Percentiles rank a stretch among this genome's conserved stretches.
These are phyloP conservation scores for Polyploca ridens DNA, from an alignment of 2,888 invertebrate species.

Conservation along the genomic window DNA sequence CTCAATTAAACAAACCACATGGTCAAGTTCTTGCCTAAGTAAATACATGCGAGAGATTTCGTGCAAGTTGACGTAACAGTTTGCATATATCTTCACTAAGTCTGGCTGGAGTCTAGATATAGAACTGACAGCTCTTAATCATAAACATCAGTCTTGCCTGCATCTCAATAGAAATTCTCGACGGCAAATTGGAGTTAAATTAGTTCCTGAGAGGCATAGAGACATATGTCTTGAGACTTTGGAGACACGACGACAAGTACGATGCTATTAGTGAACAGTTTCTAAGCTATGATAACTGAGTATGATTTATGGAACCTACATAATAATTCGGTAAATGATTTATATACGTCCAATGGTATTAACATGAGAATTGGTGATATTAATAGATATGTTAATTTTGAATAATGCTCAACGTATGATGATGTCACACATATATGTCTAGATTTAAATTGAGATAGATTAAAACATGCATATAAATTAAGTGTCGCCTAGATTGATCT, in stretches of 20 bases:
- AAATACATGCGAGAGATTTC: not conserved
- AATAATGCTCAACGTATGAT: not conserved
- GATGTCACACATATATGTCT: not conserved
- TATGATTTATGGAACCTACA: not conserved
- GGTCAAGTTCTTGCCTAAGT: not conserved
- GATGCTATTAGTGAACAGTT: conserved; percentile 11
- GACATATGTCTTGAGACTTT: conserved; percentile 25
- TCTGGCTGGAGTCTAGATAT: not conserved
- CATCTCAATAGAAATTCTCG: conserved; percentile 34
- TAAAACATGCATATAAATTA: not conserved
- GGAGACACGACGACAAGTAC: conserved; percentile 25
- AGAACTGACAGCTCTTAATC: conserved; percentile 26
- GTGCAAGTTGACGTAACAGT: conserved; percentile 1
- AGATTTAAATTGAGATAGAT: not conserved
- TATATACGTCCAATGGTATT: not conserved
- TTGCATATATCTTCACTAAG: not conserved
- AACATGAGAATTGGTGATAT: not conserved
- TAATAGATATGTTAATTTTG: conserved; percentile 4
- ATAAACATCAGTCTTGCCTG: conserved; percentile 40
- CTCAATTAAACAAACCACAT: not conserved
- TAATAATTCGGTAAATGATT: conserved; percentile 9
- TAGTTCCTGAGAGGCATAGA: conserved; percentile 48
- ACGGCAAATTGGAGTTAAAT: conserved; percentile 62
- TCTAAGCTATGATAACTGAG: not conserved
- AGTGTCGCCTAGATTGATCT: not conserved